Conservation (phyloP, 2,797 vertebrate genomes). For the Darevskia mixta region DNA sequence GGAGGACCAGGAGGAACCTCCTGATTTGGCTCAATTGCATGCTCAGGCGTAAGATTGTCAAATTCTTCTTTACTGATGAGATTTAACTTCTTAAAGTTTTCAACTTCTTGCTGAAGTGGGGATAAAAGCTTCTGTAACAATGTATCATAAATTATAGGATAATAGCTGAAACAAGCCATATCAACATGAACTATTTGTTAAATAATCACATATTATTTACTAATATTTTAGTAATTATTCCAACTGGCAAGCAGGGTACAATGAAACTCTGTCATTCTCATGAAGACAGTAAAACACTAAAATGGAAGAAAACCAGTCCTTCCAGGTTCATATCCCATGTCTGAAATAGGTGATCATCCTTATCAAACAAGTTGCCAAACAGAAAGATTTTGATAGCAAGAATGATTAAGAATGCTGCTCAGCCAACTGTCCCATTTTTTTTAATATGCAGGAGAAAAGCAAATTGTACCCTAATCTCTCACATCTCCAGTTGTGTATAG, state of each 20-base stretch:
- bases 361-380: not conserved
- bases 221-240: not conserved
- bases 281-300: not conserved
- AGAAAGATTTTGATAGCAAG: not conserved
- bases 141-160: not conserved
- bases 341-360: not conserved
- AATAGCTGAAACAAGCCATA: not conserved
- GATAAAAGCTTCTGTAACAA: constrained; percentile 59
- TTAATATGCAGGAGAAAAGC: not conserved
- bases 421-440: not conserved
- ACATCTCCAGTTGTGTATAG: no score
- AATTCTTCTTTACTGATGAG: constrained; percentile 93
- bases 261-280: not conserved
- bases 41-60: constrained; percentile 85
- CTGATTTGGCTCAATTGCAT: constrained; percentile 79
- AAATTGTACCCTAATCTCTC: not conserved
- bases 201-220: not conserved
- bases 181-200: not conserved
- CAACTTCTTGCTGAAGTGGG: constrained; percentile 85
- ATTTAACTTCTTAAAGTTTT: constrained; percentile 93
- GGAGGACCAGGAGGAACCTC: constrained; percentile 79
- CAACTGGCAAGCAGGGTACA: not conserved
- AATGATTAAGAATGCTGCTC: not conserved
- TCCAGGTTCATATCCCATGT: not conserved
- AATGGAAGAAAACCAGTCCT: not conserved